phyloP scores from a whole-genome alignment of 1,140 invertebrate species.

The Maniola jurtina region DNA sequence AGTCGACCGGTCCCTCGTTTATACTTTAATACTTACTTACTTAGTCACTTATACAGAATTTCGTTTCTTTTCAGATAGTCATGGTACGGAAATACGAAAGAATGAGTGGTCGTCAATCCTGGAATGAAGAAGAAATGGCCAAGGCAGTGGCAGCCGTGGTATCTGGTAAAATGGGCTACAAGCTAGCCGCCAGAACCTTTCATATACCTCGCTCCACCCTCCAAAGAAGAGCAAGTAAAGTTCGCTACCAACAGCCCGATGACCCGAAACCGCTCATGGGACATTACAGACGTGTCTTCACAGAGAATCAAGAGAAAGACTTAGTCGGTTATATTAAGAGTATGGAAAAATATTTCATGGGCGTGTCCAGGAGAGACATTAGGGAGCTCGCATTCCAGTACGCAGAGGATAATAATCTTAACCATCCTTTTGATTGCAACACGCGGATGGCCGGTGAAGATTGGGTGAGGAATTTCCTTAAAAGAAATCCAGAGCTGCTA shows the following conservation, averaged over 20 bases:
- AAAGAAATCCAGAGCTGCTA: conserved; percentile 66
- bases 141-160: conserved; percentile 73
- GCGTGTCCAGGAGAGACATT: conserved; percentile 68
- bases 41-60: conserved; percentile 4
- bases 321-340: conserved; percentile 72
- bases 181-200: conserved; percentile 69
- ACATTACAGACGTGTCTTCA: conserved; percentile 68
- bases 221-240: conserved; percentile 68
- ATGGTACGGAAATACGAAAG: conserved; percentile 77
- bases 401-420: conserved; percentile 67
- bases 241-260: conserved; percentile 66
- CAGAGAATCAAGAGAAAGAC: conserved; percentile 70
- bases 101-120: conserved; percentile 74
- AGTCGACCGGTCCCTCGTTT: not conserved
- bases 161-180: conserved; percentile 76
- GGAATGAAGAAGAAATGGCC: conserved; percentile 75
- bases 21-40: not conserved
- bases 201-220: conserved; percentile 72
- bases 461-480: conserved; percentile 73
- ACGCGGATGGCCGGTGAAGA: conserved; percentile 72
- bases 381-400: conserved; percentile 71
- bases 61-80: conserved; percentile 54
- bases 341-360: conserved; percentile 73
- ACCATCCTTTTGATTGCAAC: conserved; percentile 70
- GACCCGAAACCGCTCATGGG: conserved; percentile 71